Base-by-base conservation (phyloP, 2,888 invertebrate species). In the Drymonia ruficornis region DNA sequence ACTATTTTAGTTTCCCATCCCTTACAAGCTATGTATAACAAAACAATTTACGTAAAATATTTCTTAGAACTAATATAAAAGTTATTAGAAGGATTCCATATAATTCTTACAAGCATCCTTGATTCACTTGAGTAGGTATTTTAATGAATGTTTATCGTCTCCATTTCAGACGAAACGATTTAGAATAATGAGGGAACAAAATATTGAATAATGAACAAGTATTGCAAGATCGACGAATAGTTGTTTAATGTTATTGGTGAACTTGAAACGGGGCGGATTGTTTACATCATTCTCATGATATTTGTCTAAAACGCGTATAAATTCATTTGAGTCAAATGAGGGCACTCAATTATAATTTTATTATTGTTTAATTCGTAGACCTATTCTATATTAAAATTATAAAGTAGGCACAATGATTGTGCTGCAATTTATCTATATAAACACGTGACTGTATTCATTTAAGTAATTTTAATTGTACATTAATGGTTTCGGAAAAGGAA, bases 11-110 rank as follows among this genome's bases (percentile, higher is more conserved):
- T 71, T 78, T 70, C 66, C 34, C 71, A 73, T 78, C 75, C 74
- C 84, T 86, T 88, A 89, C 47, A 60, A 80, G 80, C 79, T 87
- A 87, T 74, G 63, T 77, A 83, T 77, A 83, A 84, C 74, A 72
- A 78, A 83, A 78, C 69, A 72, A 71, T 72, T 62, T 62, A 70
- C 70, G 70, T 75, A 75, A 72, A 73, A 74, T 78, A 72, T 76
- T 56, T 64, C 78, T 80, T 81, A 83, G 63, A 80, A 81, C 74
- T 81, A 81, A 73, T 64, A 60, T 57, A 65, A 78, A 80, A 64
- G 53, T 72, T 66, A 70, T 70, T 67, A 71, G 72, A 79, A 69
- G 54, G 62, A 63, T 64, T 59, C 23, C 23, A 53, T n/a, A n/a
- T n/a, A n/a, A n/a, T 67, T 64, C 59, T 64, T 61, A 43, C 57